Evolutionary conservation across 2,888 invertebrate genomes (phyloP).

Genomic region (Holacanthella duospinosa): DNA sequence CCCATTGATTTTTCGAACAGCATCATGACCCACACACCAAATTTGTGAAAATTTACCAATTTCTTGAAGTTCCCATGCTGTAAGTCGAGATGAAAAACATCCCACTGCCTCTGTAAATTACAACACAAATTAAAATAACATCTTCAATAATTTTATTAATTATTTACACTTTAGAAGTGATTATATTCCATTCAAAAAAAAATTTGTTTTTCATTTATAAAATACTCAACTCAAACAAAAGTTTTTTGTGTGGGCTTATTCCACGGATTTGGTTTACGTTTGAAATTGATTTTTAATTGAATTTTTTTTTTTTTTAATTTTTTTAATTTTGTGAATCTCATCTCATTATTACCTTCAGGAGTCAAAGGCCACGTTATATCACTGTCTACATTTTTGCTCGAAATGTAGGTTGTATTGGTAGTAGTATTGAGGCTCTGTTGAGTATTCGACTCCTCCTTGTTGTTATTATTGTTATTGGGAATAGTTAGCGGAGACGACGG

Average conservation of each 20-base stretch:
- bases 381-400: slow-evolving; percentile 30
- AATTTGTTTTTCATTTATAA: not conserved
- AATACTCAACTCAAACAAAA: too few relatives aligned
- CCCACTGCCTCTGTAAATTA: slow-evolving; percentile 64
- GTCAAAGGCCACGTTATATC: slow-evolving; percentile 37
- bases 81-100: slow-evolving; percentile 69
- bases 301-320: too few relatives aligned
- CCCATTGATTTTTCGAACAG: slow-evolving; percentile 44
- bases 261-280: too few relatives aligned
- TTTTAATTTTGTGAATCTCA: too few relatives aligned
- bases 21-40: slow-evolving; percentile 82
- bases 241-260: too few relatives aligned
- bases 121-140: not conserved
- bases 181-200: not conserved
- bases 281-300: too few relatives aligned
- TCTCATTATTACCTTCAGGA: slow-evolving; percentile 32
- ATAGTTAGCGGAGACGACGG: slow-evolving; percentile 23
- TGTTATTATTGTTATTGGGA: slow-evolving; percentile 19
- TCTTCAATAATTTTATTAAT: too few relatives aligned
- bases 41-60: slow-evolving; percentile 84
- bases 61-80: slow-evolving; percentile 82
- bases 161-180: not conserved
- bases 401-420: slow-evolving; percentile 16
- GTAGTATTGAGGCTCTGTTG: slow-evolving; percentile 15
- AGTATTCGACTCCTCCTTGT: slow-evolving; percentile 21